Evolutionary conservation across 1,140 invertebrate species (phyloP).

Genomic region (Lepidurus packardi): DNA sequence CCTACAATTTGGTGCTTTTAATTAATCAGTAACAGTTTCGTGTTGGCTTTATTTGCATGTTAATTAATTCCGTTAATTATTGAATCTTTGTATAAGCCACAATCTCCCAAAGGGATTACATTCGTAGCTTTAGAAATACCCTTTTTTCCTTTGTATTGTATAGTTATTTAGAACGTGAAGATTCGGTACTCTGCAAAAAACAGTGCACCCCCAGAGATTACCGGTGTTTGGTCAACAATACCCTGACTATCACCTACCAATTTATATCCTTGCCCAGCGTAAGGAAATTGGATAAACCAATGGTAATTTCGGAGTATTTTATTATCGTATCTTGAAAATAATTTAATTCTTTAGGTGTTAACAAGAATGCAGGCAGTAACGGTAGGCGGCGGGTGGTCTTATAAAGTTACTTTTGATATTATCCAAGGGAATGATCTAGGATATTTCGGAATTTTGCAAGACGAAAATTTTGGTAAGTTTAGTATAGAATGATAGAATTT

Average conservation of each 20-base stretch:
- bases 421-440: constrained; percentile 27
- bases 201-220: constrained; percentile 40
- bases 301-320: constrained; percentile 33
- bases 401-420: constrained; percentile 26
- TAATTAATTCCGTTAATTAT: constrained; percentile 6
- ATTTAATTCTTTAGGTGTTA: constrained; percentile 27
- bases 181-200: constrained; percentile 40
- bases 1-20: constrained; percentile 1
- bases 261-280: constrained; percentile 38
- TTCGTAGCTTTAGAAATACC: constrained; percentile 20
- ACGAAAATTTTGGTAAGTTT: constrained; percentile 27
- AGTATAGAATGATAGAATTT: not conserved
- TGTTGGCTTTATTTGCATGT: constrained; percentile 6
- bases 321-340: constrained; percentile 21
- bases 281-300: constrained; percentile 24
- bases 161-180: constrained; percentile 38
- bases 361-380: constrained; percentile 27
- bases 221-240: constrained; percentile 43
- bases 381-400: constrained; percentile 28
- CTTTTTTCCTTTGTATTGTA: not conserved
- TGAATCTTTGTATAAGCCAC: constrained; percentile 28
- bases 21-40: not conserved
- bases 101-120: constrained; percentile 15
- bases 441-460: constrained; percentile 25
- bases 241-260: constrained; percentile 44